A percentile compares a stretch with the other conserved stretches of the same genome.
These are phyloP conservation scores for Naja naja DNA, from an alignment of 2,113 vertebrate species.

Conservation along the genomic window DNA sequence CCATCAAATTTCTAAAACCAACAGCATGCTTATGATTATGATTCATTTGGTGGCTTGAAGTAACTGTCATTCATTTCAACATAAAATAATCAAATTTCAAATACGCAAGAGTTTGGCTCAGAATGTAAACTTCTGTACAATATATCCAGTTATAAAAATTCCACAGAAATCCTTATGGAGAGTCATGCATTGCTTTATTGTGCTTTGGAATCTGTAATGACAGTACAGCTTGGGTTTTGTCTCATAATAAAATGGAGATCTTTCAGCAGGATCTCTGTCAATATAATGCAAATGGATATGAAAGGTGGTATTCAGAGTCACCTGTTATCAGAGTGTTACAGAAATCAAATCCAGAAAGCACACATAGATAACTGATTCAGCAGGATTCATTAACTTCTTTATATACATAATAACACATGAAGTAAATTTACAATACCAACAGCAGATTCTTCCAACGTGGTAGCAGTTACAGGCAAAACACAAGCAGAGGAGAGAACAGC, in stretches of 20 bases:
- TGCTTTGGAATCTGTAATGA: not conserved
- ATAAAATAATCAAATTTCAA: not conserved
- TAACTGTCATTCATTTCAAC: not conserved
- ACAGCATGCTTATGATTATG: not conserved
- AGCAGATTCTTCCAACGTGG: too few relatives aligned
- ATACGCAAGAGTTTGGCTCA: not conserved
- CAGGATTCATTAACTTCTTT: too few relatives aligned
- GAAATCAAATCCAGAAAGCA: too few relatives aligned
- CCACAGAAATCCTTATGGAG: too few relatives aligned
- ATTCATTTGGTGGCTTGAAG: not conserved
- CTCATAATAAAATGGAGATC: not conserved
- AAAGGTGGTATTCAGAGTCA: not conserved
- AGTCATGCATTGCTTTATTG: not conserved
- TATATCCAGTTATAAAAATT: too few relatives aligned
- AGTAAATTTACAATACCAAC: too few relatives aligned
- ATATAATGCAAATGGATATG: not conserved
- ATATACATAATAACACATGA: too few relatives aligned
- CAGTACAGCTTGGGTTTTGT: not conserved
- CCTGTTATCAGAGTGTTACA: too few relatives aligned
- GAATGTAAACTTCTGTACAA: not conserved
- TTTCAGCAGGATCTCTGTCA: not conserved
- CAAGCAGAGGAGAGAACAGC: too few relatives aligned
- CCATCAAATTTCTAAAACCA: not conserved
- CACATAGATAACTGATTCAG: not conserved
- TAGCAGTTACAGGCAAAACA: too few relatives aligned